Conservation (phyloP, 2,797 vertebrate species). For the Sebastes reedi region DNA sequence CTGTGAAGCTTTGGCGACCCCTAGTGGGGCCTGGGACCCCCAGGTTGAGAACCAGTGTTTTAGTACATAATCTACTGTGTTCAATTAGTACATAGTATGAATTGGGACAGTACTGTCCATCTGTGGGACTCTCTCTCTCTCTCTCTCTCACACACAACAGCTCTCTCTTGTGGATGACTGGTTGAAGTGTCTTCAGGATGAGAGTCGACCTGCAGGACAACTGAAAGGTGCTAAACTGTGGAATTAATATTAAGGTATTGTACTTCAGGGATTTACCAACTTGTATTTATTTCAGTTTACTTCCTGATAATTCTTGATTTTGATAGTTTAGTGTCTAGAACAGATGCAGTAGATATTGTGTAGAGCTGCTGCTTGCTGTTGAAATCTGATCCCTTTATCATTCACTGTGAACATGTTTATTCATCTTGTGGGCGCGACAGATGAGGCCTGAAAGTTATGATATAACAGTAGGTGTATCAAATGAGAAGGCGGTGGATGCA, state of each 20-base stretch:
- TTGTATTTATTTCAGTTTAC: neutral
- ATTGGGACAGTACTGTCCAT: too few relatives aligned
- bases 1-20: too few relatives aligned
- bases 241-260: neutral
- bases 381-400: neutral
- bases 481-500: neutral
- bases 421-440: neutral
- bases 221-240: neutral
- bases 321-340: neutral
- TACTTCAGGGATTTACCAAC: neutral
- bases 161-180: constrained; percentile 60
- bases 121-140: neutral
- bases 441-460: neutral
- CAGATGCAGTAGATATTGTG: neutral
- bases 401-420: neutral
- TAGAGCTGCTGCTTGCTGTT: neutral
- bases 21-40: too few relatives aligned
- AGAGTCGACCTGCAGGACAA: neutral
- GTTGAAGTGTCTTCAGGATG: constrained; percentile 6
- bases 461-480: neutral
- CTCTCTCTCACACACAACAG: constrained; percentile 21
- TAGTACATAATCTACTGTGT: neutral
- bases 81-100: neutral
- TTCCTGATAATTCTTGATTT: neutral
- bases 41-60: neutral